Conservation (phyloP, 2,888 invertebrate genomes). For the Macaria liturata region DNA sequence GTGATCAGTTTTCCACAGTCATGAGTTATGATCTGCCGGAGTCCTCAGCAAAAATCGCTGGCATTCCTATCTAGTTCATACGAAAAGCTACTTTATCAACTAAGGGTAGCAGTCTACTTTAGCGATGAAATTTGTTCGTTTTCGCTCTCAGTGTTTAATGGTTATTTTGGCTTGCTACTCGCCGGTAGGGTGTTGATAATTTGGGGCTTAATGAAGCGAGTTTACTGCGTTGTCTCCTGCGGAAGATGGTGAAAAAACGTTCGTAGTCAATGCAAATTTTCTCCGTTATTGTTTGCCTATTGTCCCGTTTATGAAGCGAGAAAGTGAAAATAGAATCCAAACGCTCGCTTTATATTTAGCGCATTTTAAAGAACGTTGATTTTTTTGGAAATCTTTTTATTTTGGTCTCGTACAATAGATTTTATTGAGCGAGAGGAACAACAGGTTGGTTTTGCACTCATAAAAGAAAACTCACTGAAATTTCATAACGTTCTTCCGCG, state of each 20-base stretch:
- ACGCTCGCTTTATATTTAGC: conserved; percentile 41
- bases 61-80: conserved; percentile 47
- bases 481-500: conserved; percentile 1
- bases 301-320: conserved; percentile 74
- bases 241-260: conserved; percentile 75
- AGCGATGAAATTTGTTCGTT: conserved; percentile 41
- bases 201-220: conserved; percentile 79
- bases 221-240: conserved; percentile 66
- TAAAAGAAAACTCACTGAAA: not conserved
- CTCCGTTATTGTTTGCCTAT: conserved; percentile 77
- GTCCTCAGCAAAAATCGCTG: conserved; percentile 60
- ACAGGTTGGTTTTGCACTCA: conserved; percentile 12
- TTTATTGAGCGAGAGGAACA: conserved; percentile 10
- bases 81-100: conserved; percentile 61
- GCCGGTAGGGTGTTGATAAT: conserved; percentile 72
- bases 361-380: conserved; percentile 37
- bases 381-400: conserved; percentile 20
- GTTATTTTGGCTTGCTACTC: conserved; percentile 67
- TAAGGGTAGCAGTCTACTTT: conserved; percentile 43
- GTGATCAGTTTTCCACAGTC: conserved; percentile 59
- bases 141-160: conserved; percentile 55
- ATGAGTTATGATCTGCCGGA: conserved; percentile 73
- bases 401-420: conserved; percentile 16
- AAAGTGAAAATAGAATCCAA: conserved; percentile 53
- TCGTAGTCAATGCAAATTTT: conserved; percentile 74